Evolutionary conservation across 2,888 invertebrate species (phyloP).

Genomic region (Galeopsomyia nigrocyanea): DNA sequence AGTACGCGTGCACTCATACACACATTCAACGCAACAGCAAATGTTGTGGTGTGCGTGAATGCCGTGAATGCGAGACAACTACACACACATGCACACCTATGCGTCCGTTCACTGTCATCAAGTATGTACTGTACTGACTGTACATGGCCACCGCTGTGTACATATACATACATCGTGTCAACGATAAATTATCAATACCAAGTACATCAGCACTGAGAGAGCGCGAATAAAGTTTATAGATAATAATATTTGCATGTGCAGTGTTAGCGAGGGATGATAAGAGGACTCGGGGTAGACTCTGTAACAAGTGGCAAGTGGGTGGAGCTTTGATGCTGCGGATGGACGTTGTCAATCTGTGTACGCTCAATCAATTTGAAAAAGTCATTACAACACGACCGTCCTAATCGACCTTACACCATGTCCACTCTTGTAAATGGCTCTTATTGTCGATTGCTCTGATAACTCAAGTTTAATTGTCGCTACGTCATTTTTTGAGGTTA

Average conservation of each 20-base stretch:
- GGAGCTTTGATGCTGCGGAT: constrained; percentile 43
- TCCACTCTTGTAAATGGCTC: constrained; percentile 42
- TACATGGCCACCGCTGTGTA: constrained; percentile 5
- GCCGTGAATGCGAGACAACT: no score
- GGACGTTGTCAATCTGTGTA: neutral
- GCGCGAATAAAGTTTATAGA: no score
- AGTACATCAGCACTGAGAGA: no score
- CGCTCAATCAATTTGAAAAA: constrained; percentile 24
- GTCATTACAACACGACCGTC: constrained; percentile 4
- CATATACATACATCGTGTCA: no score
- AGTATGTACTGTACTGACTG: constrained; percentile 29
- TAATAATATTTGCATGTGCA: neutral
- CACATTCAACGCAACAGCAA: no score
- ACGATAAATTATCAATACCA: no score
- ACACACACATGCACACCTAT: constrained; percentile 33
- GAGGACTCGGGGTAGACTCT: constrained; percentile 16
- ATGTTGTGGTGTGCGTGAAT: no score
- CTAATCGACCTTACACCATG: constrained; percentile 26
- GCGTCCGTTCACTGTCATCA: constrained; percentile 31
- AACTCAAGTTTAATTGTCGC: constrained; percentile 35
- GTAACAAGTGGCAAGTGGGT: constrained; percentile 48
- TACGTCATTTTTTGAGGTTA: constrained; percentile 47
- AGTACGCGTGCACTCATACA: no score
- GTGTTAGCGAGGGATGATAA: constrained; percentile 36
- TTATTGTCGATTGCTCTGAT: constrained; percentile 17